Percentiles rank a stretch among this genome's conserved stretches.
phyloP scores from a whole-genome alignment of 2,797 vertebrate genomes.

The Remorina albescens region DNA sequence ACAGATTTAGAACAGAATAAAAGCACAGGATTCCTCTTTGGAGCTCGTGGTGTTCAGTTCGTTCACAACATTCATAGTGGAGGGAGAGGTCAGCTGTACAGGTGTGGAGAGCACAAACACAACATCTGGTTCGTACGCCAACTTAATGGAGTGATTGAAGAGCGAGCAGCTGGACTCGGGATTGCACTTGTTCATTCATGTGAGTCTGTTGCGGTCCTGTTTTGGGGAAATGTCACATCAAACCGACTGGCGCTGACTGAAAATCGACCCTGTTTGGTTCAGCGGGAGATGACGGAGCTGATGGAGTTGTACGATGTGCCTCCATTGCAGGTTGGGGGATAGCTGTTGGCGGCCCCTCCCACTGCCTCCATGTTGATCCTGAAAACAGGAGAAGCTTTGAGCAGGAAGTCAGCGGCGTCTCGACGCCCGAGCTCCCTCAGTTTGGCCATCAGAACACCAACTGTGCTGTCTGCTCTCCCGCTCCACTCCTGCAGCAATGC shows the following conservation, averaged over 20 bases:
- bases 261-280: slow-evolving; percentile 62
- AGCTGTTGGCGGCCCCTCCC: slow-evolving; percentile 83
- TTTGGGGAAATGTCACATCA: slow-evolving; percentile 14
- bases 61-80: slow-evolving; percentile 67
- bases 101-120: slow-evolving; percentile 55
- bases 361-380: slow-evolving; percentile 90
- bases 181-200: slow-evolving; percentile 70
- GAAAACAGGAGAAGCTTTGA: slow-evolving; percentile 93
- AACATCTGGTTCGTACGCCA: slow-evolving; percentile 43
- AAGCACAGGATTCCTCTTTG: slow-evolving; percentile 72
- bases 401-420: slow-evolving; percentile 95
- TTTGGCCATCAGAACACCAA: slow-evolving; percentile 92
- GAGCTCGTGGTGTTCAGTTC: slow-evolving; percentile 60
- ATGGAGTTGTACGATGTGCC: slow-evolving; percentile 98
- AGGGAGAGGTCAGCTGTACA: slow-evolving; percentile 44
- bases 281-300: slow-evolving; percentile 97
- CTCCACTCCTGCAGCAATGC: slow-evolving; percentile 95
- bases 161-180: slow-evolving; percentile 55
- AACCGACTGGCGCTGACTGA: slow-evolving; percentile 12
- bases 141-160: slow-evolving; percentile 23
- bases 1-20: slow-evolving; percentile 51
- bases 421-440: slow-evolving; percentile 95
- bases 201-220: slow-evolving; percentile 1
- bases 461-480: slow-evolving; percentile 87
- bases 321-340: slow-evolving; percentile 93